These are phyloP conservation scores for Neodiprion fabricii DNA, from an alignment of 1,140 invertebrate genomes.

Conservation along the genomic window DNA sequence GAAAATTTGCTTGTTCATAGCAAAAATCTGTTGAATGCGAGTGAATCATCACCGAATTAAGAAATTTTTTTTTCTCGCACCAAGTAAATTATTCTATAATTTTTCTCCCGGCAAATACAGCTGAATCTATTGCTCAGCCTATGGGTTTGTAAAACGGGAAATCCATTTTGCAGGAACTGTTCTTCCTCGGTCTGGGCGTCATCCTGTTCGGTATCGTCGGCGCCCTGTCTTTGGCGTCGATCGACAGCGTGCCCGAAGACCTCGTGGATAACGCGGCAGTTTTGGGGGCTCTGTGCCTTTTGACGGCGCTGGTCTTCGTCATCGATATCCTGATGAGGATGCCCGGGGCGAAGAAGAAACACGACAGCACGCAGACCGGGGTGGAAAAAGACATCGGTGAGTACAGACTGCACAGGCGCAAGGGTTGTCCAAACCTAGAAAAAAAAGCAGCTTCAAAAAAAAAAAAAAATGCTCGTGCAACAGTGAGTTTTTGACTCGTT, in stretches of 20 bases:
- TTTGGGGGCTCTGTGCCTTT: slow-evolving; percentile 70
- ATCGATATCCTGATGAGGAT: slow-evolving; percentile 62
- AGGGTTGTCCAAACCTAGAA: background rate
- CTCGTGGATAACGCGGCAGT: slow-evolving; percentile 75
- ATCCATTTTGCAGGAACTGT: slow-evolving; percentile 61
- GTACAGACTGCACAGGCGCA: background rate
- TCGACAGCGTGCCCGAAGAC: slow-evolving; percentile 72
- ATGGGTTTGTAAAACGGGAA: background rate
- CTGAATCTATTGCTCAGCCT: too few species aligned
- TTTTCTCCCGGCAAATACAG: too few species aligned
- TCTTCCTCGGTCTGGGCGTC: slow-evolving; percentile 71
- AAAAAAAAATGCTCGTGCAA: background rate
- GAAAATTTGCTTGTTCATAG: too few species aligned
- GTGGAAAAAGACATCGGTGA: slow-evolving; percentile 48
- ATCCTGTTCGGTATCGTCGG: slow-evolving; percentile 73
- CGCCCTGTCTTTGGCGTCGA: slow-evolving; percentile 70
- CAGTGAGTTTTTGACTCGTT: slow-evolving; percentile 20
- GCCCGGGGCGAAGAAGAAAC: slow-evolving; percentile 42
- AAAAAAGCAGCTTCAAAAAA: background rate
- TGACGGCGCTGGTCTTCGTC: slow-evolving; percentile 73
- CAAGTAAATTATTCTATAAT: too few species aligned
- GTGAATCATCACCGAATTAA: too few species aligned
- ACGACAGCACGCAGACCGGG: slow-evolving; percentile 40
- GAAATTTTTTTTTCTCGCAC: too few species aligned
- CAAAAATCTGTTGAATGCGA: too few species aligned